phyloP scores from a whole-genome alignment of 1,140 invertebrate genomes.

The Orius laevigatus region DNA sequence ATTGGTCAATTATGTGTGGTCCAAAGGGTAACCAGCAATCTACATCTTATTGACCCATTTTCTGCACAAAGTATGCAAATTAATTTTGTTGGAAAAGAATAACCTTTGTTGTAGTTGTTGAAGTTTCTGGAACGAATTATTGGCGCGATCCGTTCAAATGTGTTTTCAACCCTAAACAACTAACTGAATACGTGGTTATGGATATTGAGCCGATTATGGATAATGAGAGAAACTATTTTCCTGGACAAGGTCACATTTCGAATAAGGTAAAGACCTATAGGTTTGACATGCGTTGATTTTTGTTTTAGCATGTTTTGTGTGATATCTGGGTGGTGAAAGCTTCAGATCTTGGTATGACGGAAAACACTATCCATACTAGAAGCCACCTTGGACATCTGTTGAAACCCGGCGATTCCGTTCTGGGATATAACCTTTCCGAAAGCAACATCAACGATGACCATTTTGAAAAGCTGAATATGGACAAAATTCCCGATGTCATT shows the following conservation, averaged over 20 bases:
- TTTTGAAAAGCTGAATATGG: constrained; percentile 65
- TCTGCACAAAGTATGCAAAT: constrained; percentile 64
- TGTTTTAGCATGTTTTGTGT: constrained; percentile 62
- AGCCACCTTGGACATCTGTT: constrained; percentile 91
- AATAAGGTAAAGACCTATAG: constrained; percentile 36
- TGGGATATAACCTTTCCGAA: constrained; percentile 70
- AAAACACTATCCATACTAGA: constrained; percentile 66
- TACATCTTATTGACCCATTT: constrained; percentile 87
- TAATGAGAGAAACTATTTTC: constrained; percentile 58
- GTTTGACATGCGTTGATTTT: constrained; percentile 9
- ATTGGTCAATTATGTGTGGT: constrained; percentile 84
- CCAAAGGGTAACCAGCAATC: constrained; percentile 67
- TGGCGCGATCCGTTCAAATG: constrained; percentile 75
- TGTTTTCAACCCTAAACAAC: constrained; percentile 78
- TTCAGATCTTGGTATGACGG: constrained; percentile 70
- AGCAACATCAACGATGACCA: constrained; percentile 79
- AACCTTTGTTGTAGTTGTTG: constrained; percentile 47
- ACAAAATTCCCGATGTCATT: constrained; percentile 71
- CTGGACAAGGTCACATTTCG: constrained; percentile 74
- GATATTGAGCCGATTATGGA: constrained; percentile 73
- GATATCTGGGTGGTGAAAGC: constrained; percentile 88
- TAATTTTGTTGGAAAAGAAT: no score
- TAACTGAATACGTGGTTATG: constrained; percentile 90
- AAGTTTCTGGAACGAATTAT: constrained; percentile 61
- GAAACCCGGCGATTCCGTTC: constrained; percentile 76